Base-by-base conservation (phyloP, 2,113 vertebrate species). In the Noturus placidus region DNA sequence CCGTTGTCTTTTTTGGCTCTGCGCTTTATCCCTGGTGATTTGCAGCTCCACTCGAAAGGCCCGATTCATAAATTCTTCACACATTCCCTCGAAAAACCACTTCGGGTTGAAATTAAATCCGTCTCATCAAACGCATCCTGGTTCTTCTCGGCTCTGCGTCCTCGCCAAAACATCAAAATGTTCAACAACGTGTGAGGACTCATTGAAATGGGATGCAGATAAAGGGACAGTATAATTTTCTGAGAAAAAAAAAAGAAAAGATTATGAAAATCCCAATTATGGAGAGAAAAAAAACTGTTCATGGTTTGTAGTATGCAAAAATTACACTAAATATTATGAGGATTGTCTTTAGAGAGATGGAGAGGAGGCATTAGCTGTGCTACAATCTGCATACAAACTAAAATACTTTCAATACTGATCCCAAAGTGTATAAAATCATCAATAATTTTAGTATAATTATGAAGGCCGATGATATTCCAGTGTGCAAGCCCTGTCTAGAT, bases 11-110 rank as follows among this genome's bases (percentile, higher is more conserved):
- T 87, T 76, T 52, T 74, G 56, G 80, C 54, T 76, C 42, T n/a
- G 42, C 42, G 5, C 59, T 27, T 83, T 38, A 77, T 77, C 83
- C 87, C 84, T 65, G 80, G 74, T 27, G 87, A 84, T 86, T 72
- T 20, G 69, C 52, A 61, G 42, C 84, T 86, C 72, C 52, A 19
- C 84, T 67, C 63, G 2, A 30, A 56, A 85, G 57, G 79, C 74
- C 70, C 20, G 81, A 79, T 84, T 86, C 80, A 83, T 86, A 83
- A 76, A 87, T 87, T 65, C 70, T 67, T 78, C 82, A 69, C 63
- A 80, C 87, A n/a, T 76, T 67, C 30, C 63, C 46, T 33, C 13
- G 33, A 22, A 69, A 52, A 81, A 86, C 5, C 85, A 54, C 77
- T 69, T 38, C 46, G 4, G 42, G n/a, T 79, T 27, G 85, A 69